These are phyloP conservation scores for Syngnathus rostellatus DNA, from an alignment of 2,797 vertebrate genomes.

Conservation along the genomic window DNA sequence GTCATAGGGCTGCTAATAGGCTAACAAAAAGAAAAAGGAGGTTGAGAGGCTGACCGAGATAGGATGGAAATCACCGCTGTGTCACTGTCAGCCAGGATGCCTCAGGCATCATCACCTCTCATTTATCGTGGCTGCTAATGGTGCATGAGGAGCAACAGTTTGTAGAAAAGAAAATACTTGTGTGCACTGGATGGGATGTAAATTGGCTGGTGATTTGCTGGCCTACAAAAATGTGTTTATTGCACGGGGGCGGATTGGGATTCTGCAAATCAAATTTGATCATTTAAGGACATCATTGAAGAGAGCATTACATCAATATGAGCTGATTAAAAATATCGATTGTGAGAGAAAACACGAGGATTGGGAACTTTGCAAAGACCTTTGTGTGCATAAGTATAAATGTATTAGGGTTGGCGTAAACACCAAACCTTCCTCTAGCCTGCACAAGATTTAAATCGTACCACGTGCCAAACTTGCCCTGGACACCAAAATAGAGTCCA, in stretches of 20 bases:
- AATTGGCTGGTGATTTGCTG: constrained; percentile 9
- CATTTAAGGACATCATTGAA: constrained; percentile 30
- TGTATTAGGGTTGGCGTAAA: background rate
- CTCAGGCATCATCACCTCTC: background rate
- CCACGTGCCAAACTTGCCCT: too few relatives aligned
- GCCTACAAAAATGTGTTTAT: constrained; percentile 22
- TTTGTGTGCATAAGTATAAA: constrained; percentile 6
- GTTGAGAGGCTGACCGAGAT: constrained; percentile 8
- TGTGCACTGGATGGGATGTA: background rate
- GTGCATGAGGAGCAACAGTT: background rate
- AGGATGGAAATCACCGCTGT: constrained; percentile 16
- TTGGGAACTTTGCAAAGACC: constrained; percentile 12
- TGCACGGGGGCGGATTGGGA: constrained; percentile 39
- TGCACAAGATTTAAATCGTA: too few relatives aligned
- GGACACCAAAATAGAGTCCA: too few relatives aligned
- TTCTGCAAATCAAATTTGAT: constrained; percentile 36
- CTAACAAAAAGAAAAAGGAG: constrained; percentile 28
- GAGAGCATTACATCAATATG: constrained; percentile 17
- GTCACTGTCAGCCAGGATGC: constrained; percentile 14
- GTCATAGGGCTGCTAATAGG: constrained; percentile 40
- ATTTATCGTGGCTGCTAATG: constrained; percentile 24
- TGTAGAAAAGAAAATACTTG: background rate
- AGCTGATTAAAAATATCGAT: constrained; percentile 43
- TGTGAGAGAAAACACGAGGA: constrained; percentile 18
- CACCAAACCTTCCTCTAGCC: too few relatives aligned